Evolutionary conservation across 2,888 invertebrate genomes (phyloP).

Genomic region (Bombylius major): DNA sequence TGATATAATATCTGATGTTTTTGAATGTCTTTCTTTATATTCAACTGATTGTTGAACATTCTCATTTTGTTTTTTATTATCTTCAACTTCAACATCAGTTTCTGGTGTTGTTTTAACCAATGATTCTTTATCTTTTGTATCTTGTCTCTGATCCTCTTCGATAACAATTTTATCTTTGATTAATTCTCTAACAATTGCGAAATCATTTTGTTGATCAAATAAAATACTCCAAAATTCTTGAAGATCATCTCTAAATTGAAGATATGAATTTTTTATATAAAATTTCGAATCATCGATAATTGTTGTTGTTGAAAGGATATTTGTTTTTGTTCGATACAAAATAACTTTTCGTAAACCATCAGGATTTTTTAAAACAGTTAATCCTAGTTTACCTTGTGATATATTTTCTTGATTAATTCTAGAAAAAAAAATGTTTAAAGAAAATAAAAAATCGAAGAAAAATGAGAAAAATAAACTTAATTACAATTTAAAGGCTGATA

Average conservation of each 20-base stretch:
- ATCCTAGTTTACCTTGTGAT: slow-evolving; percentile 34
- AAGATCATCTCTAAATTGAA: slow-evolving; percentile 38
- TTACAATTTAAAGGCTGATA: slow-evolving; percentile 21
- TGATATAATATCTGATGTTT: slow-evolving; percentile 39
- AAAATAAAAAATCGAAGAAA: too few relatives aligned
- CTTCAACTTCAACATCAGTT: neutral
- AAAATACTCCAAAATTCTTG: slow-evolving; percentile 44
- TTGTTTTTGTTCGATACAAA: slow-evolving; percentile 22
- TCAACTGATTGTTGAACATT: neutral
- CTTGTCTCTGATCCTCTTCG: neutral
- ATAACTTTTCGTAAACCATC: slow-evolving; percentile 19
- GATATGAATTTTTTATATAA: slow-evolving; percentile 19
- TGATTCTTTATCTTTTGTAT: neutral
- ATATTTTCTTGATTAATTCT: slow-evolving; percentile 27
- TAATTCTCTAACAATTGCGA: slow-evolving; percentile 29
- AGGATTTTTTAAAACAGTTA: slow-evolving; percentile 34
- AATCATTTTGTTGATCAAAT: slow-evolving; percentile 31
- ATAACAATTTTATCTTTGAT: slow-evolving; percentile 3
- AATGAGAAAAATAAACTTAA: too few relatives aligned
- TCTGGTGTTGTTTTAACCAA: neutral
- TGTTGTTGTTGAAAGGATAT: slow-evolving; percentile 20
- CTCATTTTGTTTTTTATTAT: neutral
- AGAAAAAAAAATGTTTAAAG: slow-evolving; percentile 2
- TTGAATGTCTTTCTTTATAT: neutral
- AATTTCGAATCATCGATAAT: slow-evolving; percentile 15